Base-by-base conservation (phyloP, 2,888 invertebrate species). In the Plagiodera versicolora region DNA sequence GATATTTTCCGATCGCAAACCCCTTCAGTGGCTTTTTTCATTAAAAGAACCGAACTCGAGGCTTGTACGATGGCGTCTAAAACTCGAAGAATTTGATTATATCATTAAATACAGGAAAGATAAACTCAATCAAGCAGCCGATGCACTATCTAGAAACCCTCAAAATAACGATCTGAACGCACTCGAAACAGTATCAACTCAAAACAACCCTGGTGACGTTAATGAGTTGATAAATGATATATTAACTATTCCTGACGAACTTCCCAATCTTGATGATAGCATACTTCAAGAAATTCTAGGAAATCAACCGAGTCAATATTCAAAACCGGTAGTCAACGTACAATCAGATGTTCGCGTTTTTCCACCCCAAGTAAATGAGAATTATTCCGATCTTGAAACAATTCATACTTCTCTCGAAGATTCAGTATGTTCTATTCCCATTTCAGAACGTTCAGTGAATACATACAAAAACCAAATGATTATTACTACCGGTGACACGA, bases 1-100 rank as follows among this genome's bases (percentile, higher is more conserved):
- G 1, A 56, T 60, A 1, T 30, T 63, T 49, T 68, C 65, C 2
- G 68, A 70, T 46, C 71, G 69, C 30, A 68, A 64, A 56, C 68
- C 67, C 1, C 35, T 47, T 9, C 28, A 46, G 11, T 55, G 32
- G 32, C 17, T 56, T 18, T 48, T 56, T 19, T 11, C 47, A 18
- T 18, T 56, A n/a, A 32, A 48, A 35, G 56, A 56, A 11, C 56
- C 48, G 5, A 47, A 47, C 8, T 56, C 47, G 8, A 28, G 32
- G 17, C 30, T 32, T 18, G 47, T 47, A 6, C 44, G 48, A 11
- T 47, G 47, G 56, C 56, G 56, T 11, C 30, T 56, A n/a, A 17
- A 48, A 24, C 46, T 56, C 1, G 56, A 56, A 20, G 48, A 56
- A 35, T 56, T 32, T 14, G 56, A 56, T 19, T 56, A 32, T 48